Base-by-base conservation (phyloP, 2,113 vertebrate genomes). In the Oreotrochilus melanogaster region DNA sequence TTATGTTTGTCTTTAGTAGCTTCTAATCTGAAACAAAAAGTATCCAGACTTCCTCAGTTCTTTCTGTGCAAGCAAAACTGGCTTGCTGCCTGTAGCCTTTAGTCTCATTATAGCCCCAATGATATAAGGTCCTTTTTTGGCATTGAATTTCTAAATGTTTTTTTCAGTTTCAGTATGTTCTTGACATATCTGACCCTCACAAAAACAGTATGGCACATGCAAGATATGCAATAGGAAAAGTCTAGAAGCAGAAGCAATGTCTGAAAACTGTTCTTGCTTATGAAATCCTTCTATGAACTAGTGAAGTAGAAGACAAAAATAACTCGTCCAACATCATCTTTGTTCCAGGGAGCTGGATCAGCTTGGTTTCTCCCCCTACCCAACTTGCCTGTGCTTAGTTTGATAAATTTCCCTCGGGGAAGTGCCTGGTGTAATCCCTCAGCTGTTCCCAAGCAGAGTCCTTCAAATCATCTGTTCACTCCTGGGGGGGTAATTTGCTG, bases 391-490 rank as follows among this genome's bases (percentile, higher is more conserved):
- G 53, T 75, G 60, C 89, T 88, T 93, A 83, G 53, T 92, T 71
- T 91, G 51, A 71, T 85, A 48, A 18, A 45, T 17, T 78, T 94
- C 65, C 42, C 50, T 66, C 3, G 6, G 39, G 70, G 91, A 87
- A 19, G 31, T 16, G 4, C 64, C 56, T 87, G 72, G n/a, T 89
- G n/a, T 42, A 66, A 78, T 76, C 39, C 37, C 47, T 70, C 39
- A 67, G 58, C 66, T 67, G 22, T 78, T 57, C 42, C 39, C 54
- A 56, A 4, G 33, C 8, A 18, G 0, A 78, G 51, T 83, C 45
- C 75, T 92, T 94, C 78, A 86, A 72, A 53, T 86, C 45, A 28
- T 83, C 78, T 91, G 24, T 62, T 95, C 10, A 3, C 31, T 76
- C 48, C n/a, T 58, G 48, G 30, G 48, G 30, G 56, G 18, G 25